Base-by-base conservation (phyloP, 1,140 invertebrate genomes). In the Drosophila ananassae region DNA sequence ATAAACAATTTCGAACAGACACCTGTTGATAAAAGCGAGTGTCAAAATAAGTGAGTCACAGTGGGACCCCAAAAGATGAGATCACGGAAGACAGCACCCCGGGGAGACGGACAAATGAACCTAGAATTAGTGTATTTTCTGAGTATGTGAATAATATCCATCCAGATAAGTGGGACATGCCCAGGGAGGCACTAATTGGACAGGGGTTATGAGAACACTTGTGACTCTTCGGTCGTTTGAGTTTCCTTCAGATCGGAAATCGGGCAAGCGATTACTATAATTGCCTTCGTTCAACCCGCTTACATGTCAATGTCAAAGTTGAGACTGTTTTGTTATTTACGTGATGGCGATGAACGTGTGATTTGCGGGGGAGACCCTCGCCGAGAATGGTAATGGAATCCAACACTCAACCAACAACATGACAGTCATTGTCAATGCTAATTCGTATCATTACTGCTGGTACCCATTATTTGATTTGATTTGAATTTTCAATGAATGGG, bases 231-330 rank as follows among this genome's bases (percentile, higher is more conserved):
- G 34, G 34, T 21, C 17, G 9, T 13, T 21, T 44, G 41, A 12
- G 5, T 21, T 44, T 21, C 13, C 13, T 44, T 21, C 41, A 37
- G 34, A 37, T n/a, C 34, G 34, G 9, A 37, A 28, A 6, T 6
- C 25, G 7, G 25, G 25, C 25, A 28, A 3, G 13, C 41, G 7
- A 44, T 44, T 44, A 44, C 1, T 17, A 21, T 44, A 44, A 44
- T 44, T n/a, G 34, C 34, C 10, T 37, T 37, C 13, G 41, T 44
- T 21, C 41, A 13, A 44, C 17, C 17, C 17, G 34, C 34, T 37
- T 37, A 37, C 34, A 37, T 44, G 41, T 44, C 41, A 44, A 44
- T 44, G 41, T 21, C 41, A 44, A 44, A 21, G 41, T 44, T 44
- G 41, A 21, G 17, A 17, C 13, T 17, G 6, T 17, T 44, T 44